Evolutionary conservation across 2,888 invertebrate genomes (phyloP).

Genomic region (Stenoptilia bipunctidactyla): DNA sequence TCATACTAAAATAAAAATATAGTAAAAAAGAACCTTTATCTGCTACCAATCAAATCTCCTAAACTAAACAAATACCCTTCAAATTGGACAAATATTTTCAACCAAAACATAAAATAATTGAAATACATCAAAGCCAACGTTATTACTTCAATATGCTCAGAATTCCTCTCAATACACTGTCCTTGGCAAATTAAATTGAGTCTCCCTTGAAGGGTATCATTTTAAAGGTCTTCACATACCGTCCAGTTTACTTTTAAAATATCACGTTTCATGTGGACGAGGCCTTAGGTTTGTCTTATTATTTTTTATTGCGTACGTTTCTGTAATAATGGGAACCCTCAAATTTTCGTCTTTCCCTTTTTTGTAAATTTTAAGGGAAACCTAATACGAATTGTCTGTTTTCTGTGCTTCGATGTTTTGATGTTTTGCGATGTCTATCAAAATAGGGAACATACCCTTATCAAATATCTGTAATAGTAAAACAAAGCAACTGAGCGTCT

Average conservation of each 20-base stretch:
- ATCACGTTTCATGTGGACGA: conserved; percentile 45
- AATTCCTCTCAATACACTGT: conserved; percentile 54
- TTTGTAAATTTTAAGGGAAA: background rate
- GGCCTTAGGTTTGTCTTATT: conserved; percentile 45
- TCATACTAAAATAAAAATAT: too few relatives aligned
- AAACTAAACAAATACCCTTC: too few relatives aligned
- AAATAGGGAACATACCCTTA: too few relatives aligned
- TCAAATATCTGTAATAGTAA: too few relatives aligned
- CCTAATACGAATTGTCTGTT: too few relatives aligned
- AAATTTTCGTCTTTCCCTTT: conserved; percentile 24
- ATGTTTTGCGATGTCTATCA: too few relatives aligned
- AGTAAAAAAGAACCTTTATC: too few relatives aligned
- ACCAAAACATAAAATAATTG: conserved; percentile 30
- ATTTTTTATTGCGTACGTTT: conserved; percentile 35
- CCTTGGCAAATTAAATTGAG: conserved; percentile 59
- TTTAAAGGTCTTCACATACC: conserved; percentile 58
- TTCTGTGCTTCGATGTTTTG: too few relatives aligned
- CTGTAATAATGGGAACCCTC: conserved; percentile 44
- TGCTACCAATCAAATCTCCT: too few relatives aligned
- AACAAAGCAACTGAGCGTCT: too few relatives aligned
- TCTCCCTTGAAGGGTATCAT: conserved; percentile 32
- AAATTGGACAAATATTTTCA: conserved; percentile 30
- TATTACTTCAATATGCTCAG: conserved; percentile 56
- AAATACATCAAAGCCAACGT: conserved; percentile 55
- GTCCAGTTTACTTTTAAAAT: conserved; percentile 36